Evolutionary conservation across 2,888 invertebrate genomes (phyloP), one percentile per base, ranked within the genome.

Genomic region (Melanchra persicariae): DNA sequence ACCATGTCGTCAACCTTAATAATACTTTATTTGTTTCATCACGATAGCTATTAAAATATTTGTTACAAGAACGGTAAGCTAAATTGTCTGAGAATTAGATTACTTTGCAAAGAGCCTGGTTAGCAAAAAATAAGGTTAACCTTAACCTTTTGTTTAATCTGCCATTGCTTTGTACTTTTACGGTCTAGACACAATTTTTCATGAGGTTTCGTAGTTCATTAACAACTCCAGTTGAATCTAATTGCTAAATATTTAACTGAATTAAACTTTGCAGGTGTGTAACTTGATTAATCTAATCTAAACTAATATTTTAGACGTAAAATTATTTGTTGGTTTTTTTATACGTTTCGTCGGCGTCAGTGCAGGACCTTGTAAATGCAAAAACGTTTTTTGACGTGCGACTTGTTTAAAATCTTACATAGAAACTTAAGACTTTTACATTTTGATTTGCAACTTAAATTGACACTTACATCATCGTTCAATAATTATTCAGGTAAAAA

Each of bases 181-280:
- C 54, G 52, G 76, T 80, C 83, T 78, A 80, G 74, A 85, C 83
- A 57, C 58, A 64, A 84, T 85, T 74, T 80, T 82, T 85, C 80
- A 85, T 66, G 63, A 60, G 55, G 65, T 77, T 77, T 62, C 57
- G 60, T 70, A 63, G 60, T 74, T 69, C 60, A 79, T 60, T 76
- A 70, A 68, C 45, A 43, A 55, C 1, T 51, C 19, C 9, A 55
- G 51, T 43, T 64, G 17, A 47, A 61, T 69, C 15, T 69, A 40
- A 63, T 67, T 63, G 62, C 61, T 19, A 52, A 68, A 60, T 64
- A n/a, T 64, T 67, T 24, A 34, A 37, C 22, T 51, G n/a, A 37
- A 65, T 64, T 55, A n/a, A 62, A 47, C 12, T 26, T 37, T 15
- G 3, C 19, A 2, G n/a, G 24, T 26, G 45, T 40, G n/a, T 47